Conservation (phyloP, 2,797 vertebrate genomes). For the Oreochromis mossambicus region DNA sequence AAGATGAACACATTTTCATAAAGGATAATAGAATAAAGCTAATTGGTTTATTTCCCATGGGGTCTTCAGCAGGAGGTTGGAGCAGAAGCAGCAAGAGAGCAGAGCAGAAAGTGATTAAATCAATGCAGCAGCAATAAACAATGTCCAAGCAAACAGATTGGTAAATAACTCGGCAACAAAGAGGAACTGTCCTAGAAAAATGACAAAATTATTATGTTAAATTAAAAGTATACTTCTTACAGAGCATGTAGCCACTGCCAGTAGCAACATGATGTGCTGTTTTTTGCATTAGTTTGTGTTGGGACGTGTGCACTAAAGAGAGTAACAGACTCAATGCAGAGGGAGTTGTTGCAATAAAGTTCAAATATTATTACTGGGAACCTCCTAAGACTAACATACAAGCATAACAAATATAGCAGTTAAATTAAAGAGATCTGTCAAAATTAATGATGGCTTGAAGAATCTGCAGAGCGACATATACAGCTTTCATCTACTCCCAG, state of each 20-base stretch:
- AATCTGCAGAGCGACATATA: background rate
- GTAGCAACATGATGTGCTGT: constrained; percentile 6
- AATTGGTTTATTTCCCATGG: constrained; percentile 8
- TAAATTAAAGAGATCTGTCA: constrained; percentile 52
- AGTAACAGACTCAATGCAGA: constrained; percentile 6
- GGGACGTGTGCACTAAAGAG: constrained; percentile 10
- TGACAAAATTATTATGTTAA: background rate
- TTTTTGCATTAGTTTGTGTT: constrained; percentile 34
- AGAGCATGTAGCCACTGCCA: background rate
- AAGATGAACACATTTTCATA: constrained; percentile 6
- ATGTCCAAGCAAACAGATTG: background rate
- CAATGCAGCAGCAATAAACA: background rate
- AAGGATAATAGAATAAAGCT: constrained; percentile 15
- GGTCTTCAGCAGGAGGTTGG: background rate
- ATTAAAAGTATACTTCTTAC: background rate
- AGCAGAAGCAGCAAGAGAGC: background rate
- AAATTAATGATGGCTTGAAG: constrained; percentile 40
- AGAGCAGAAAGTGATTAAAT: constrained; percentile 14
- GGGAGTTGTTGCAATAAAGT: constrained; percentile 43
- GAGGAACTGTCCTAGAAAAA: background rate
- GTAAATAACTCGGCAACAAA: background rate
- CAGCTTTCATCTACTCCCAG: background rate
- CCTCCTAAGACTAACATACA: constrained; percentile 49
- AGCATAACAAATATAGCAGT: constrained; percentile 49
- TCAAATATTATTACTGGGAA: constrained; percentile 60